A percentile compares a stretch with the other conserved stretches of the same genome.
phyloP scores from a whole-genome alignment of 2,113 vertebrate species.

The Otis tarda region DNA sequence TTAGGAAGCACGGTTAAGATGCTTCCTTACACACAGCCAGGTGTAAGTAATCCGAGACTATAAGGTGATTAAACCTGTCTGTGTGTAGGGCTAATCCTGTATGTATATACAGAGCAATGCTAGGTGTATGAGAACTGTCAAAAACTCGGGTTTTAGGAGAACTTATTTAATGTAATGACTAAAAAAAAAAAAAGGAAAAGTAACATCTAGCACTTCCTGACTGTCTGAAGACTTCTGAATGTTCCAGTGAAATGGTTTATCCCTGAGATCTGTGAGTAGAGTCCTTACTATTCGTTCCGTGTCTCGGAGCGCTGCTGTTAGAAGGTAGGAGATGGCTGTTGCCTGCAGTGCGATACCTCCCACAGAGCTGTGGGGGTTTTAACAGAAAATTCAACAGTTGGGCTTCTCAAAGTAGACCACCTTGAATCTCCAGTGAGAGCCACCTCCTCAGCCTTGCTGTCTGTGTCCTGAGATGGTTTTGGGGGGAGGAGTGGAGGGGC shows the following conservation, averaged over 20 bases:
- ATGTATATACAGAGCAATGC: not conserved
- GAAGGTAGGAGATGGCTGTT: not conserved
- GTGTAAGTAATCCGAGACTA: not conserved
- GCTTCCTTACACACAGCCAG: not conserved
- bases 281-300: fast-evolving
- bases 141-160: not conserved
- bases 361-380: not conserved
- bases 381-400: not conserved
- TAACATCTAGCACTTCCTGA: not conserved
- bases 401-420: not conserved
- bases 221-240: not conserved
- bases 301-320: not conserved
- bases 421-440: not conserved
- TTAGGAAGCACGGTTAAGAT: not conserved
- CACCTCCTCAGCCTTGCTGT: no score
- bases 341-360: not conserved
- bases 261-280: not conserved
- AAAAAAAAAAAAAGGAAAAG: not conserved
- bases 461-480: not conserved
- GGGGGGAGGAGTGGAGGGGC: not conserved
- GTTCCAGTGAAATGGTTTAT: not conserved
- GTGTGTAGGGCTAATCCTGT: not conserved
- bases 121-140: not conserved
- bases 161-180: not conserved
- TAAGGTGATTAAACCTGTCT: not conserved